phyloP scores from a whole-genome alignment of 2,113 vertebrate species.

The Sprattus sprattus region DNA sequence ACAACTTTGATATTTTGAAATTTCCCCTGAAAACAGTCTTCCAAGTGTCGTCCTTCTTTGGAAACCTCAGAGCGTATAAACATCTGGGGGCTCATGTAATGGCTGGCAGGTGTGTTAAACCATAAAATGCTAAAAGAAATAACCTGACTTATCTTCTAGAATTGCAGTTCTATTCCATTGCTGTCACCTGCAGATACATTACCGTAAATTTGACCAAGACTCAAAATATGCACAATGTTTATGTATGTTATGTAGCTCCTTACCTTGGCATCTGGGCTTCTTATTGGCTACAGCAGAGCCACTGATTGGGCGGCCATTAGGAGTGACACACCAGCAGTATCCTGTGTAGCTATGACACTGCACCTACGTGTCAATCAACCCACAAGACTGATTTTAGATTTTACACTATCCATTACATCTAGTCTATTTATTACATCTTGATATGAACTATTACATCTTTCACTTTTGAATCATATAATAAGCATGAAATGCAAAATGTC shows the following conservation, averaged over 20 bases:
- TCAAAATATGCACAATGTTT: no score
- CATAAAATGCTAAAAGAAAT: neutral
- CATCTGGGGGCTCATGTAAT: neutral
- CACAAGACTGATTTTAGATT: neutral
- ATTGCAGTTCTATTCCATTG: no score
- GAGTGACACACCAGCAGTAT: slow-evolving; percentile 97
- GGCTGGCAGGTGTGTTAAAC: neutral
- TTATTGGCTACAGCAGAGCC: slow-evolving; percentile 96
- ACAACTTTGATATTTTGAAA: neutral
- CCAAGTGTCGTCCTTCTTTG: neutral
- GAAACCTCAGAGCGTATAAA: neutral
- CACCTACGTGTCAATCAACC: slow-evolving; percentile 69
- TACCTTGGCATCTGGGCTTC: slow-evolving; percentile 94
- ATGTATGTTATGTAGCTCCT: slow-evolving; percentile 25
- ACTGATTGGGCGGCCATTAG: slow-evolving; percentile 90
- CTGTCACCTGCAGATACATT: no score
- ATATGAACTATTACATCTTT: no score
- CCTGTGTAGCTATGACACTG: slow-evolving; percentile 98
- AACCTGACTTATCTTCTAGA: no score
- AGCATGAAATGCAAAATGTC: neutral
- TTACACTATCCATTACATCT: no score
- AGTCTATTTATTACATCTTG: no score
- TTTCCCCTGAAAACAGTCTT: neutral
- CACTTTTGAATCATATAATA: no score
- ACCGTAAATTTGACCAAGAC: no score